These are phyloP conservation scores for Anhinga anhinga DNA, from an alignment of 2,113 vertebrate species.

Conservation along the genomic window DNA sequence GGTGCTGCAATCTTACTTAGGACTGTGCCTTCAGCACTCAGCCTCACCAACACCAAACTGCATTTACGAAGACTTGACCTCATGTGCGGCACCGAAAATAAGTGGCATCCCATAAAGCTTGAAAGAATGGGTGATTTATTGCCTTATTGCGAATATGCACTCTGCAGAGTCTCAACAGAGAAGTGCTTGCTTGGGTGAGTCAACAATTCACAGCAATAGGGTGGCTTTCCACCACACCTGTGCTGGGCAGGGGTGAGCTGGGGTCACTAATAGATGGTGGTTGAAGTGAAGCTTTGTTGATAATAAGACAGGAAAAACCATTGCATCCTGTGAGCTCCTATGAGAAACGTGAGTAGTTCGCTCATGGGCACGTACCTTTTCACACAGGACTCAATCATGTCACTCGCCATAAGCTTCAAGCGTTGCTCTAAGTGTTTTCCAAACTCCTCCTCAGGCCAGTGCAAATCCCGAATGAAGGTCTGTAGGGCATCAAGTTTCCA, in stretches of 20 bases:
- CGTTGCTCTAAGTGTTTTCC: constrained; percentile 95
- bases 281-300: not conserved
- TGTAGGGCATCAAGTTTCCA: constrained; percentile 99
- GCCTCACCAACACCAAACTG: not conserved
- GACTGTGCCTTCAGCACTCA: not conserved
- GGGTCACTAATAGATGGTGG: not conserved
- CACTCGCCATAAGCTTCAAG: constrained; percentile 97
- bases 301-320: not conserved
- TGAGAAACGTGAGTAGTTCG: not conserved
- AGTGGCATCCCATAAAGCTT: not conserved
- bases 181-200: not conserved
- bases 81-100: rapidly evolving
- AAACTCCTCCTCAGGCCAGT: constrained; percentile 99
- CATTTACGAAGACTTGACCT: not conserved
- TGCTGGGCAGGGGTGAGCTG: not conserved
- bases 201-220: not conserved
- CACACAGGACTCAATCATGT: constrained; percentile 98
- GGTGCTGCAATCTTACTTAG: not conserved
- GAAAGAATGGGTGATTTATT: not conserved
- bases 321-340: not conserved
- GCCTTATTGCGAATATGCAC: not conserved
- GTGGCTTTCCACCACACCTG: not conserved
- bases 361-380: constrained; percentile 80
- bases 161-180: not conserved
- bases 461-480: constrained; percentile 96